Evolutionary conservation across 2,888 invertebrate species (phyloP).

Genomic region (Arctia plantaginis): DNA sequence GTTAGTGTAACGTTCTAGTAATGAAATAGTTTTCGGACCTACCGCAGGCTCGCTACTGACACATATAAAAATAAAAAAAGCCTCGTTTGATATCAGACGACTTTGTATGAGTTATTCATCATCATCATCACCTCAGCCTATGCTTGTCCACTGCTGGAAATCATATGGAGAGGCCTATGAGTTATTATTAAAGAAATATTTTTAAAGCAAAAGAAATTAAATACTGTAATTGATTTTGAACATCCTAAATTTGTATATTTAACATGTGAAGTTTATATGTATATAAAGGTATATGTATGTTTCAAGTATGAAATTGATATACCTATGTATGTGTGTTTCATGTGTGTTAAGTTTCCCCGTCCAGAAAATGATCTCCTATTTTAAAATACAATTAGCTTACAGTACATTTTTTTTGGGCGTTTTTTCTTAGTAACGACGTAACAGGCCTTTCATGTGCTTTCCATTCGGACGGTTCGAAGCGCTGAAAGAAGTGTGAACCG

Average conservation of each 20-base stretch:
- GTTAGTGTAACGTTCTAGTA: slow-evolving; percentile 65
- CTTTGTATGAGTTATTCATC: slow-evolving; percentile 2
- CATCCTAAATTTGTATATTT: slow-evolving; percentile 6
- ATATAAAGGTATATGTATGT: not conserved
- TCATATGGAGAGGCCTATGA: no score
- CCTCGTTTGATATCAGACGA: not conserved
- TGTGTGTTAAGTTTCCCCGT: no score
- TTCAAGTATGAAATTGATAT: not conserved
- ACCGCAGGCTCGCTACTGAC: slow-evolving; percentile 41
- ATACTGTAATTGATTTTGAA: not conserved
- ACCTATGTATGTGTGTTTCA: not conserved
- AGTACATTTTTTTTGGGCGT: slow-evolving; percentile 57
- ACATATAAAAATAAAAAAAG: slow-evolving; percentile 15
- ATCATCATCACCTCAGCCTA: no score
- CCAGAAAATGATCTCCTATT: slow-evolving; percentile 49
- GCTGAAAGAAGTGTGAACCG: slow-evolving; percentile 82
- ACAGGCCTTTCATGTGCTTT: slow-evolving; percentile 82
- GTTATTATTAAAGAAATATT: slow-evolving; percentile 18
- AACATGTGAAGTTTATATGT: not conserved
- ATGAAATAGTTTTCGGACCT: slow-evolving; percentile 64
- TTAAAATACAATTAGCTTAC: slow-evolving; percentile 50
- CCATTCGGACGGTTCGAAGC: slow-evolving; percentile 77
- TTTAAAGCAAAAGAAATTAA: not conserved
- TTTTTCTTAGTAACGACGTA: slow-evolving; percentile 75
- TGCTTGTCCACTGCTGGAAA: no score